Percentiles rank a stretch among this genome's conserved stretches.
phyloP scores from a whole-genome alignment of 2,888 invertebrate genomes.

The Automeris io region DNA sequence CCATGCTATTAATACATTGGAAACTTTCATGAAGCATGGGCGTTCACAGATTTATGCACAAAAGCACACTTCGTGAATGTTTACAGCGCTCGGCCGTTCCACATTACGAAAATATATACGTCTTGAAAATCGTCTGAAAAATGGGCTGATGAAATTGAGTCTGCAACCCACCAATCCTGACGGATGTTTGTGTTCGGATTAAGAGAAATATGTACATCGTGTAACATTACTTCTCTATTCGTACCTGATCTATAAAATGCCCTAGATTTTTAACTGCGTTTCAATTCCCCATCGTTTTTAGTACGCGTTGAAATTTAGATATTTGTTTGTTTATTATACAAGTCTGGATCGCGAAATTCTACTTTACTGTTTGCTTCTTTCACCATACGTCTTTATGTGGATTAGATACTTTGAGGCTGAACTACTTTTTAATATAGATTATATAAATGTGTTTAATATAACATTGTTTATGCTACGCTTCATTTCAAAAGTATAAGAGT shows the following conservation, averaged over 20 bases:
- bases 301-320: slow-evolving; percentile 28
- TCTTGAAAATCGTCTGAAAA: slow-evolving; percentile 49
- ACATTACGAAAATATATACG: slow-evolving; percentile 57
- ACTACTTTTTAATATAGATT: slow-evolving; percentile 1
- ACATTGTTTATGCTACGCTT: too few relatives aligned
- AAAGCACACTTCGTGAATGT: slow-evolving; percentile 42
- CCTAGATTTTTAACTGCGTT: slow-evolving; percentile 33
- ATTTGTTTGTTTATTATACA: slow-evolving; percentile 26
- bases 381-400: slow-evolving; percentile 16
- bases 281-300: slow-evolving; percentile 21
- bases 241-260: slow-evolving; percentile 19
- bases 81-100: slow-evolving; percentile 44
- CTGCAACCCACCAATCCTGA: slow-evolving; percentile 35
- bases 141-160: slow-evolving; percentile 54
- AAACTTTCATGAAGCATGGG: slow-evolving; percentile 9
- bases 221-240: slow-evolving; percentile 18
- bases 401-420: slow-evolving; percentile 10
- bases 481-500: too few relatives aligned
- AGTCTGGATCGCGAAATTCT: slow-evolving; percentile 23
- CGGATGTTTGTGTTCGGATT: slow-evolving; percentile 50
- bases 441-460: too few relatives aligned
- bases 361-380: slow-evolving; percentile 12
- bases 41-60: slow-evolving; percentile 34
- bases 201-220: slow-evolving; percentile 35
- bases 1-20: slow-evolving; percentile 8